Evolutionary conservation across 1,140 invertebrate genomes (phyloP).

Genomic region (Bombyx mori): ASM3026992v2 NC_085112.1:499501-500000

Average conservation of each 20-base stretch:
- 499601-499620: not conserved
- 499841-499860: conserved; percentile 67
- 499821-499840: conserved; percentile 48
- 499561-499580: too few relatives aligned
- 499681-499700: conserved; percentile 27
- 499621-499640: not conserved
- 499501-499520: too few relatives aligned
- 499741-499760: not conserved
- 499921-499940: too few relatives aligned
- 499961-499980: too few relatives aligned
- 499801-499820: conserved; percentile 50
- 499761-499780: conserved; percentile 3
- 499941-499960: too few relatives aligned
- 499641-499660: too few relatives aligned
- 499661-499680: conserved; percentile 2
- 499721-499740: conserved; percentile 28
- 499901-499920: too few relatives aligned
- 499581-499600: not conserved
- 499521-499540: too few relatives aligned
- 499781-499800: conserved; percentile 45
- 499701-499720: conserved; percentile 16
- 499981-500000: too few relatives aligned
- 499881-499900: too few relatives aligned
- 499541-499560: too few relatives aligned
- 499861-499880: conserved; percentile 42